phyloP scores from a whole-genome alignment of 1,140 invertebrate genomes.

The Aradophagus sp. region DNA sequence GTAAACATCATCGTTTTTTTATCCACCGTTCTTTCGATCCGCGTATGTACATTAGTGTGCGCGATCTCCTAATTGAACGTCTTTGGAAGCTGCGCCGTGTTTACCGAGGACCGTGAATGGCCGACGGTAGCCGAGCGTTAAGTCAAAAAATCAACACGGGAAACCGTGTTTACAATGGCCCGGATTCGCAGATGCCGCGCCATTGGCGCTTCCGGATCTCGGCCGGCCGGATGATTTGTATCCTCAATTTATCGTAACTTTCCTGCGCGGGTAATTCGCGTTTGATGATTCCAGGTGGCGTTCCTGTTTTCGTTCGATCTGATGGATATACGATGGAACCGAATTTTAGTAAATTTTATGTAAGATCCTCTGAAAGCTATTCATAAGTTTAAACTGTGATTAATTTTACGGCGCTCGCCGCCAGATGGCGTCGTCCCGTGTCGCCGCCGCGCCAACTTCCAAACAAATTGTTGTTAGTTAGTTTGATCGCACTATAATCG shows the following conservation, averaged over 20 bases:
- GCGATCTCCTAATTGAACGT: constrained; percentile 37
- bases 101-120: constrained; percentile 28
- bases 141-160: constrained; percentile 69
- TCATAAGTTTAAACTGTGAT: constrained; percentile 55
- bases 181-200: constrained; percentile 35
- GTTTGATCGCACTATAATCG: constrained; percentile 38
- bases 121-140: constrained; percentile 63
- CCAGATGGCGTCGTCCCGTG: constrained; percentile 42
- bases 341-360: constrained; percentile 36
- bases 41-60: constrained; percentile 37
- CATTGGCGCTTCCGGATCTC: constrained; percentile 10
- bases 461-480: constrained; percentile 51
- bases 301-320: constrained; percentile 5
- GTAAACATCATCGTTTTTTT: constrained; percentile 45
- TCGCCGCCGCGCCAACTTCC: constrained; percentile 28
- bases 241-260: constrained; percentile 16
- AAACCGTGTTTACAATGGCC: constrained; percentile 27
- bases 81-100: constrained; percentile 32
- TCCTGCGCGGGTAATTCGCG: constrained; percentile 16
- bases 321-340: constrained; percentile 31
- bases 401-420: constrained; percentile 26
- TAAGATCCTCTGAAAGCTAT: constrained; percentile 21
- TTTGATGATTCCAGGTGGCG: too few species aligned
- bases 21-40: constrained; percentile 19
- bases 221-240: constrained; percentile 1